These are phyloP conservation scores for Chymomyza procnemis DNA, from an alignment of 2,888 invertebrate species.

Conservation along the genomic window DNA sequence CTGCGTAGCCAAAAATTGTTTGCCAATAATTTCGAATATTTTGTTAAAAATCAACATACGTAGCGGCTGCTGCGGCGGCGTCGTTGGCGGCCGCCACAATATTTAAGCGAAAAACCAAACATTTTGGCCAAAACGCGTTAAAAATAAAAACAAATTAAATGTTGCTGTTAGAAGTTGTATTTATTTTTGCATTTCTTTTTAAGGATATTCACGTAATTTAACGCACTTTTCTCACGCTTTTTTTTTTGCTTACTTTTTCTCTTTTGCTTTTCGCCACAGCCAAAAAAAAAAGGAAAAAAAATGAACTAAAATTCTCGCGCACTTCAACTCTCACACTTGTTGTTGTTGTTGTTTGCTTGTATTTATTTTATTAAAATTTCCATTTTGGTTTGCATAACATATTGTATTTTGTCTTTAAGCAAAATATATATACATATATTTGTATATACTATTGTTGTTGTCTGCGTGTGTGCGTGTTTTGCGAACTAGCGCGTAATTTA, in stretches of 20 bases:
- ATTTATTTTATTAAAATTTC: neutral
- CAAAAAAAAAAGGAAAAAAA: too few relatives aligned
- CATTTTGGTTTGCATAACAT: neutral
- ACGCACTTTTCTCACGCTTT: neutral
- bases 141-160: neutral
- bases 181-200: neutral
- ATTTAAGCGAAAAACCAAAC: neutral
- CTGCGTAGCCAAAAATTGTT: too few relatives aligned
- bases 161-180: too few relatives aligned
- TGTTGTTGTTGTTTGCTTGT: too few relatives aligned
- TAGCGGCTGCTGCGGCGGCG: slow-evolving; percentile 44
- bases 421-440: neutral
- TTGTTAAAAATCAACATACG: neutral
- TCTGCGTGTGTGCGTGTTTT: neutral
- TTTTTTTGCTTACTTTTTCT: neutral
- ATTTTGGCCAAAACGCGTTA: neutral
- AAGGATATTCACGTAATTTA: neutral
- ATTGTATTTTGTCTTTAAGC: neutral
- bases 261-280: neutral
- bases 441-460: neutral
- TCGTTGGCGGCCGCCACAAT: slow-evolving; percentile 4
- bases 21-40: neutral
- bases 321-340: neutral
- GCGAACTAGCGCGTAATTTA: neutral
- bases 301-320: neutral